A percentile compares a stretch with the other conserved stretches of the same genome.
Conservation (phyloP, 2,888 invertebrate species). For the Agrotis ipsilon region DNA sequence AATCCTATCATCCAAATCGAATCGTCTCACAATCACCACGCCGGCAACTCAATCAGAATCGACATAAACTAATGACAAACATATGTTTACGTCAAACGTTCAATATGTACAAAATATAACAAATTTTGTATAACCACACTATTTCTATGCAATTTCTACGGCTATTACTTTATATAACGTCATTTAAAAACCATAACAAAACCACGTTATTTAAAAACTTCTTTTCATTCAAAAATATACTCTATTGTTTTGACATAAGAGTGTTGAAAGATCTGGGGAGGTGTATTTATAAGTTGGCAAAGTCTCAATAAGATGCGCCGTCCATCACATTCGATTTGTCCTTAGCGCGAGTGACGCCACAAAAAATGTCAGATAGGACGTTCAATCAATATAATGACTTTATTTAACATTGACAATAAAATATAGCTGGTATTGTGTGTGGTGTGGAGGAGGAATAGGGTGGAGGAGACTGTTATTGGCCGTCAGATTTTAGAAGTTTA, state of each 20-base stretch:
- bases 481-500: neutral
- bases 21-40: conserved; percentile 26
- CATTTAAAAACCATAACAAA: conserved; percentile 38
- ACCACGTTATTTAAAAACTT: neutral
- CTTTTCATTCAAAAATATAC: neutral
- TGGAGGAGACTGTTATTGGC: conserved; percentile 47
- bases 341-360: conserved; percentile 75
- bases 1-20: conserved; percentile 19
- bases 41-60: conserved; percentile 43
- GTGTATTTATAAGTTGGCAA: conserved; percentile 46
- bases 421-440: conserved; percentile 86
- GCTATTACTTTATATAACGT: conserved; percentile 79
- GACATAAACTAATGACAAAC: conserved; percentile 55
- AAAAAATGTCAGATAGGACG: conserved; percentile 73
- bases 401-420: conserved; percentile 91
- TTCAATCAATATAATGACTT: conserved; percentile 91
- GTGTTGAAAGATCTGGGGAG: neutral
- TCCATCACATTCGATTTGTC: conserved; percentile 87
- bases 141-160: conserved; percentile 83
- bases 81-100: conserved; percentile 75
- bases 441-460: conserved; percentile 73
- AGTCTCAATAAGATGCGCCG: conserved; percentile 81
- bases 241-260: neutral
- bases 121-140: conserved; percentile 73
- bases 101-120: conserved; percentile 71